A percentile compares a stretch with the other conserved stretches of the same genome.
phyloP scores from a whole-genome alignment of 2,113 vertebrate genomes.

The Montifringilla adamsi region DNA sequence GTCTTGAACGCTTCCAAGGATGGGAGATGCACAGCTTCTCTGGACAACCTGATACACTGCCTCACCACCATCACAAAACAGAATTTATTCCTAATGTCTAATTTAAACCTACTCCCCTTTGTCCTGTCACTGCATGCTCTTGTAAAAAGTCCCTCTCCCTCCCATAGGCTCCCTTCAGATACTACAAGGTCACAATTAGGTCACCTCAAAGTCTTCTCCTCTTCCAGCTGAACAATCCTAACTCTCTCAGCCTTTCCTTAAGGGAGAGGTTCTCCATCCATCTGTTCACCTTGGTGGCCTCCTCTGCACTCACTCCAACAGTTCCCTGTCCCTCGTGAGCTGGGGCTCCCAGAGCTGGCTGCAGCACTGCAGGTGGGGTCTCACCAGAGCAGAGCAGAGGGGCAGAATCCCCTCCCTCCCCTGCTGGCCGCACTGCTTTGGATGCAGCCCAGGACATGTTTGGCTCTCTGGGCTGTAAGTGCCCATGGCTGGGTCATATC shows the following conservation, averaged over 20 bases:
- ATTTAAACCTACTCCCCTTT: neutral
- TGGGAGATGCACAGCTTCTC: neutral
- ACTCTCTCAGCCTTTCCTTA: neutral
- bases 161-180: neutral
- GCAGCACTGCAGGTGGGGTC: neutral
- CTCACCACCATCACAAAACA: neutral
- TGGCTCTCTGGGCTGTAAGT: neutral
- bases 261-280: neutral
- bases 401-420: neutral
- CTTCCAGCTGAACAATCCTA: neutral
- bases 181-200: neutral
- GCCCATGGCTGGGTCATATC: fast-evolving
- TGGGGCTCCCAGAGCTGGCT: fast-evolving
- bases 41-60: neutral
- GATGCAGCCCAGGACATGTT: neutral
- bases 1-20: neutral
- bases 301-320: neutral
- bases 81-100: neutral
- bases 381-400: neutral
- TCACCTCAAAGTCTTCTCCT: neutral
- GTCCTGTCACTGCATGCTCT: neutral
- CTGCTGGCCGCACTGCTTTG: neutral
- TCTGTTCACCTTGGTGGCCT: neutral
- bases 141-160: neutral
- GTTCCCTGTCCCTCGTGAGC: fast-evolving